These are phyloP conservation scores for Cheilosia variabilis DNA, from an alignment of 2,888 invertebrate genomes.

Conservation along the genomic window DNA sequence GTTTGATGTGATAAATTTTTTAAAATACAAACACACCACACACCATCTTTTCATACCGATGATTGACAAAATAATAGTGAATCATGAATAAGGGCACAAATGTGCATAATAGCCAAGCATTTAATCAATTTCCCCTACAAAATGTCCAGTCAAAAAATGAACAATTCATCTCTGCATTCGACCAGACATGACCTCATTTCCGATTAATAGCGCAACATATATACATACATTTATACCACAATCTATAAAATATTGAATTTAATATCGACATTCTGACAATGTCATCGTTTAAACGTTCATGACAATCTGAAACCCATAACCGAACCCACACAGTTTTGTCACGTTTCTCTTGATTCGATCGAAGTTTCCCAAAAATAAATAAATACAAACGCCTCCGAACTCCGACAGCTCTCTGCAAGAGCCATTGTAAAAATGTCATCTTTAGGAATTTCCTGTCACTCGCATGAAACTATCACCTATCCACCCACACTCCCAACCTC, in stretches of 20 bases:
- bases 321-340: slow-evolving; percentile 9
- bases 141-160: neutral
- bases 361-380: neutral
- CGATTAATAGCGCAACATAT: slow-evolving; percentile 6
- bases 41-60: too few relatives aligned
- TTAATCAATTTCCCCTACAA: neutral
- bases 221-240: too few relatives aligned
- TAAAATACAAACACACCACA: too few relatives aligned
- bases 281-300: slow-evolving; percentile 11
- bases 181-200: slow-evolving; percentile 40
- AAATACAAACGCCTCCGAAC: neutral
- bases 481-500: slow-evolving; percentile 37
- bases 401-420: slow-evolving; percentile 20
- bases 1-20: too few relatives aligned
- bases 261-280: slow-evolving; percentile 12
- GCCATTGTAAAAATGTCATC: slow-evolving; percentile 53
- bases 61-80: neutral
- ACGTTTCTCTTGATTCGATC: neutral
- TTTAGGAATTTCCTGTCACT: slow-evolving; percentile 62
- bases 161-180: slow-evolving; percentile 12
- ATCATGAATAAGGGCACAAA: too few relatives aligned
- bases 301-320: slow-evolving; percentile 15
- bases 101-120: neutral
- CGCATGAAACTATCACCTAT: slow-evolving; percentile 57
- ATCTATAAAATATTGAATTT: slow-evolving; percentile 38